Evolutionary conservation across 2,888 invertebrate genomes (phyloP).

Genomic region (Andrena camellia): DNA sequence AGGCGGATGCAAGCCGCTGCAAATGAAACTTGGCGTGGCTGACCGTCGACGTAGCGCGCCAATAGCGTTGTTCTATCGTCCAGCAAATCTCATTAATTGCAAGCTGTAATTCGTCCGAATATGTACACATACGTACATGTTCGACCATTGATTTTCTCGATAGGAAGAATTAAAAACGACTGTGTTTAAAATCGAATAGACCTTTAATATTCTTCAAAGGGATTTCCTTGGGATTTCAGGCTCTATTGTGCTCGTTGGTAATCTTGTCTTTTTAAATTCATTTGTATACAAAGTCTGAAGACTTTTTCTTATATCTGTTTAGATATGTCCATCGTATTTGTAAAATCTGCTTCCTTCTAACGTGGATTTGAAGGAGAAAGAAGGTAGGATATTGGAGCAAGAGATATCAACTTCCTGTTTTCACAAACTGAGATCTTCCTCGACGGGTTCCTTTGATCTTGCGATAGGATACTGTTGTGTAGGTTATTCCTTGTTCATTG

Average conservation of each 20-base stretch:
- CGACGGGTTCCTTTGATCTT: too few species aligned
- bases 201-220: not conserved
- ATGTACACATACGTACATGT: not conserved
- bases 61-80: not conserved
- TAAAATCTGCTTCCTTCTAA: not conserved
- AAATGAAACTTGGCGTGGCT: conserved; percentile 27
- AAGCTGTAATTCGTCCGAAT: conserved; percentile 27
- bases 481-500: too few species aligned
- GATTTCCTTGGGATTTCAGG: not conserved
- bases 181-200: not conserved
- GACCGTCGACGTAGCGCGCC: conserved; percentile 14
- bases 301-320: not conserved
- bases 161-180: not conserved
- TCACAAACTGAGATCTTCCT: too few species aligned
- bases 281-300: not conserved
- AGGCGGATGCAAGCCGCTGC: conserved; percentile 16
- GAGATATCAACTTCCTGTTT: too few species aligned
- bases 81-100: conserved; percentile 21
- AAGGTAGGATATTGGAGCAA: too few species aligned
- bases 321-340: not conserved
- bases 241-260: not conserved
- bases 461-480: too few species aligned
- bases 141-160: not conserved
- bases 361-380: not conserved
- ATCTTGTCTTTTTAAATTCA: not conserved